A percentile compares a stretch with the other conserved stretches of the same genome.
phyloP scores from a whole-genome alignment of 2,888 invertebrate genomes.

The Sepioteuthis lessoniana region DNA sequence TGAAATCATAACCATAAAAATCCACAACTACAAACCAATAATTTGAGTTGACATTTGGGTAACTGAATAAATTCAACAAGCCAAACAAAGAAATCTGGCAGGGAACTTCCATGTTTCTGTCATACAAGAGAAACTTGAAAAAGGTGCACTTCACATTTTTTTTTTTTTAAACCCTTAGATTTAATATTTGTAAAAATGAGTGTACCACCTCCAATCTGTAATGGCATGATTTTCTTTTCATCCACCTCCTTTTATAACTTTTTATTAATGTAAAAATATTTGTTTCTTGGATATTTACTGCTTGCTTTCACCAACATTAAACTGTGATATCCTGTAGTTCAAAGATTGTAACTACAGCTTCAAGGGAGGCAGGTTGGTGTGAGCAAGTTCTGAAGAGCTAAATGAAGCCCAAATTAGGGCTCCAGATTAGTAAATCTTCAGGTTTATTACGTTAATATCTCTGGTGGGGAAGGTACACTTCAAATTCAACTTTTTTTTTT shows the following conservation, averaged over 20 bases:
- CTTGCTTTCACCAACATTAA: constrained; percentile 47
- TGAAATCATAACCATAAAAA: neutral
- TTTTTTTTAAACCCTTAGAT: neutral
- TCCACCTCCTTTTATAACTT: neutral
- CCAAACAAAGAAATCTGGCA: constrained; percentile 20
- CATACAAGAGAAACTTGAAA: constrained; percentile 39
- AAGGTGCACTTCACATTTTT: constrained; percentile 25
- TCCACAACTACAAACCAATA: neutral
- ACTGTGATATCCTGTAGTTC: constrained; percentile 47
- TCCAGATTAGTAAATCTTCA: constrained; percentile 40
- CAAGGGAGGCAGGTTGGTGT: constrained; percentile 46
- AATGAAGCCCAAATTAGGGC: constrained; percentile 36
- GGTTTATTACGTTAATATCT: constrained; percentile 12
- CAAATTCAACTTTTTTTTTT: neutral
- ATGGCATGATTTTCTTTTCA: neutral
- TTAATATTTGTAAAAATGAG: constrained; percentile 35
- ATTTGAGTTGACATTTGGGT: neutral
- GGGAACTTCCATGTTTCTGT: constrained; percentile 40
- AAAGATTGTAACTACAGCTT: constrained; percentile 45
- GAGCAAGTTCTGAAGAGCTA: constrained; percentile 41
- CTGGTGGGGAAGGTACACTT: constrained; percentile 44
- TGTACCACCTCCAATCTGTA: constrained; percentile 26
- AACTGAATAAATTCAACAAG: neutral
- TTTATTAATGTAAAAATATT: constrained; percentile 24
- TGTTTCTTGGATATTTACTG: constrained; percentile 20